Percentiles rank a stretch among this genome's conserved stretches.
Evolutionary conservation across 2,113 vertebrate species (phyloP).

Genomic region (Cebus imitator): DNA sequence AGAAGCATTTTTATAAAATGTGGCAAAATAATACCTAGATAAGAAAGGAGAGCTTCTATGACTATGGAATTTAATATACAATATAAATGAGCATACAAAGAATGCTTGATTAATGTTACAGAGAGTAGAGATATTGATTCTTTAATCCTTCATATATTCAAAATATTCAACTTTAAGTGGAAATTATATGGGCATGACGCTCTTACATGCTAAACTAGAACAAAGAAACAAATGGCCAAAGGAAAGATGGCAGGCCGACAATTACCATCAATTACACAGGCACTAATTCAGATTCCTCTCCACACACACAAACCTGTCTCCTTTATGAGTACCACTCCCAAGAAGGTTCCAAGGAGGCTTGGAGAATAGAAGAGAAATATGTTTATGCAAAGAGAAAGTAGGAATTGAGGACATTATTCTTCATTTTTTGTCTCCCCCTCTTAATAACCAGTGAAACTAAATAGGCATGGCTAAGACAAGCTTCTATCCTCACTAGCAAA

Average conservation of each 20-base stretch:
- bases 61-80: conserved; percentile 6
- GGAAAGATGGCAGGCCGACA: not conserved
- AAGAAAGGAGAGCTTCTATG: not conserved
- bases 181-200: not conserved
- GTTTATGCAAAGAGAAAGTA: not conserved
- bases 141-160: not conserved
- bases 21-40: conserved; percentile 9
- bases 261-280: not conserved
- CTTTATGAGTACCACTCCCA: not conserved
- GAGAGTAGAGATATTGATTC: not conserved
- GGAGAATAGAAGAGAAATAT: not conserved
- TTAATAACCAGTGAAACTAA: conserved; percentile 28
- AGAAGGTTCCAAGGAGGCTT: not conserved
- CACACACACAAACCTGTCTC: not conserved
- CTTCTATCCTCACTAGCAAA: not conserved
- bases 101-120: conserved; percentile 10
- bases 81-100: not conserved
- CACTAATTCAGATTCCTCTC: not conserved
- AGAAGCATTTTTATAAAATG: conserved; percentile 40
- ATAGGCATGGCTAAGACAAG: not conserved
- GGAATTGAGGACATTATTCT: not conserved
- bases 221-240: not conserved
- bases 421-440: not conserved
- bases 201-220: not conserved
- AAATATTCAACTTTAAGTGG: not conserved